Evolutionary conservation across 2,888 invertebrate genomes (phyloP), one percentile per base, ranked within the genome.

Genomic region (Mesodorylaimus sp.): DNA sequence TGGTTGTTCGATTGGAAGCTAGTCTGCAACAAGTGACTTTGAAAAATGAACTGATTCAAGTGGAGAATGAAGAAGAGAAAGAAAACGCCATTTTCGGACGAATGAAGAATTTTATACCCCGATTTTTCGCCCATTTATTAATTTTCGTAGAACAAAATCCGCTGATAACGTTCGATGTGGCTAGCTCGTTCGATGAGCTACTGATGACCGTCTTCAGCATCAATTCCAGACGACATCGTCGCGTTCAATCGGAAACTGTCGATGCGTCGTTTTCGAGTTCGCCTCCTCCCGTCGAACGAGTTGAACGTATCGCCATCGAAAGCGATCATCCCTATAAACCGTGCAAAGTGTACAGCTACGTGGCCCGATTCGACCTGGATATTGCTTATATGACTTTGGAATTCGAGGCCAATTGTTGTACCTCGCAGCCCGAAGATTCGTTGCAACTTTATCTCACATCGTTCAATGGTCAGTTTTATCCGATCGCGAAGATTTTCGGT

Each of bases 271-370:
- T 10, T 21, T 19, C n/a, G 7, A n/a, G n/a, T 10, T n/a, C n/a
- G n/a, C n/a, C n/a, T n/a, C n/a, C 36, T 36, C n/a, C n/a, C 36
- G 36, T n/a, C 10, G n/a, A 36, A 13, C 10, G n/a, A 13, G 10
- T n/a, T 36, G 36, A 36, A n/a, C 36, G 36, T 13, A 36, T 55
- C 13, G 50, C 60, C 24, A 57, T 61, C 7, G 93, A 95, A 70
- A 89, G 89, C 66, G 88, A 89, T 38, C 95, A 95, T 73, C 95
- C 95, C 0, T 95, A 95, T 69, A 83, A 83, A 67, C 81, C 85
- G 38, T 68, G 67, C 25, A 62, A 63, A 23, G 65, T 71, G 2
- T 2, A 2, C 19, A 37, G 28, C 10, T 52, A 59, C 47, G 50
- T 55, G 67, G 87, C 91, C 7, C 75, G 79, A 38, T 93, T 95